A percentile compares a stretch with the other conserved stretches of the same genome.
Conservation (phyloP, 2,797 vertebrate genomes). For the Fistularia tabacaria region DNA sequence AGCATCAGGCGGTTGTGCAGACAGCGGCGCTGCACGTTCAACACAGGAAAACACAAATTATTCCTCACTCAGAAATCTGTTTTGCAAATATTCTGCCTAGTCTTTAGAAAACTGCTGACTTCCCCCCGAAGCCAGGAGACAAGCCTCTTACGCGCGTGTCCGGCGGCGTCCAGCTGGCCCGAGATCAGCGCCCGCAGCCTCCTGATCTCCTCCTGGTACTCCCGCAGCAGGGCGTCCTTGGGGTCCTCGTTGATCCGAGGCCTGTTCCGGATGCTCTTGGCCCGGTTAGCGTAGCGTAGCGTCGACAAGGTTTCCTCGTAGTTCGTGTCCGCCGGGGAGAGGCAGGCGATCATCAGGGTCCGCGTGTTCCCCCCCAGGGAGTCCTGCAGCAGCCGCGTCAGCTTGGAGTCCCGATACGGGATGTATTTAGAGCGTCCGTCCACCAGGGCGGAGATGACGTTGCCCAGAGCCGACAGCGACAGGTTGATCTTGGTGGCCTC, state of each 20-base stretch:
- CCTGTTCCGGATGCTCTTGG: constrained; percentile 89
- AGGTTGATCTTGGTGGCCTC: constrained; percentile 93
- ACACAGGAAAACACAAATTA: too few relatives aligned
- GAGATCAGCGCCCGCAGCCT: constrained; percentile 78
- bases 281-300: constrained; percentile 80
- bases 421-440: constrained; percentile 83
- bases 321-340: constrained; percentile 87
- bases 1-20: too few relatives aligned
- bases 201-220: constrained; percentile 90
- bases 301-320: constrained; percentile 89
- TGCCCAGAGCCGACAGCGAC: constrained; percentile 87
- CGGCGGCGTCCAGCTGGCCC: constrained; percentile 64
- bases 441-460: constrained; percentile 86
- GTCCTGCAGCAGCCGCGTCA: constrained; percentile 89
- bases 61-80: too few relatives aligned
- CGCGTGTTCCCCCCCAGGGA: constrained; percentile 88
- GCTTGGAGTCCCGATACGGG: constrained; percentile 88
- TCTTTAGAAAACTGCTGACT: too few relatives aligned
- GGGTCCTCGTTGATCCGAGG: constrained; percentile 88
- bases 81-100: too few relatives aligned
- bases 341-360: constrained; percentile 88
- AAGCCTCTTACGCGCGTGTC: constrained; percentile 63
- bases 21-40: too few relatives aligned
- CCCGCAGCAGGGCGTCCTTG: constrained; percentile 87
- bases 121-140: too few relatives aligned